Percentiles rank a stretch among this genome's conserved stretches.
Evolutionary conservation across 2,888 invertebrate species (phyloP).

Genomic region (Augochlorella aurata): DNA sequence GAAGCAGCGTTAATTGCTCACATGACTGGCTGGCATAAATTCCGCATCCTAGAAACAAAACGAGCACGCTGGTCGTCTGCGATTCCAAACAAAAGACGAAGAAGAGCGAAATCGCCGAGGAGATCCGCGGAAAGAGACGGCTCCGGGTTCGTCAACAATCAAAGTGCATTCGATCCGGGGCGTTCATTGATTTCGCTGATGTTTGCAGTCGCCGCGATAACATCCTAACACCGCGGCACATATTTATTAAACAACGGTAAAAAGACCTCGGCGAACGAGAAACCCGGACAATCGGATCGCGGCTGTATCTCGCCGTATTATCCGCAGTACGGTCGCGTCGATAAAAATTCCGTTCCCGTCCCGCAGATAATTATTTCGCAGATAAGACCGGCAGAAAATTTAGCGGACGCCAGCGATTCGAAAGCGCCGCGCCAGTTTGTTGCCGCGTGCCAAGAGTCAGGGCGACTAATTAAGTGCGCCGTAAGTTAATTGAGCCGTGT

Average conservation of each 20-base stretch:
- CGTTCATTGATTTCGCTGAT: not conserved
- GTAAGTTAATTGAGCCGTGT: slow-evolving; percentile 76
- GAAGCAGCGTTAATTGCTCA: not conserved
- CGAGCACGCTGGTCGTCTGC: not conserved
- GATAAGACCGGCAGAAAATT: slow-evolving; percentile 41
- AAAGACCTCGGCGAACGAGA: not conserved
- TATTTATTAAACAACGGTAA: not conserved
- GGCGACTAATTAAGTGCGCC: slow-evolving; percentile 77
- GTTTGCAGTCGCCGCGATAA: not conserved
- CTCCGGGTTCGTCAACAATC: not conserved
- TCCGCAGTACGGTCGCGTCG: slow-evolving; percentile 3
- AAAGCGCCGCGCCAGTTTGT: slow-evolving; percentile 46
- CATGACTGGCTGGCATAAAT: not conserved
- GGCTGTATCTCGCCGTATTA: not conserved
- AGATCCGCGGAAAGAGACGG: not conserved
- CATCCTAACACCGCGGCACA: not conserved
- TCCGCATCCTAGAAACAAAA: not conserved
- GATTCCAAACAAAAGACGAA: not conserved
- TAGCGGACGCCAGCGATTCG: slow-evolving; percentile 48
- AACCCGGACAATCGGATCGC: not conserved
- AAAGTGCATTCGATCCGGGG: no score
- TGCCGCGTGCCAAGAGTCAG: slow-evolving; percentile 63
- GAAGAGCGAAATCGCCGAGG: not conserved
- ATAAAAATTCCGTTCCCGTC: slow-evolving; percentile 44
- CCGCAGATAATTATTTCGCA: slow-evolving; percentile 18